Evolutionary conservation across 2,888 invertebrate genomes (phyloP), one percentile per base, ranked within the genome.

Genomic region (Micoletzkya japonica): DNA sequence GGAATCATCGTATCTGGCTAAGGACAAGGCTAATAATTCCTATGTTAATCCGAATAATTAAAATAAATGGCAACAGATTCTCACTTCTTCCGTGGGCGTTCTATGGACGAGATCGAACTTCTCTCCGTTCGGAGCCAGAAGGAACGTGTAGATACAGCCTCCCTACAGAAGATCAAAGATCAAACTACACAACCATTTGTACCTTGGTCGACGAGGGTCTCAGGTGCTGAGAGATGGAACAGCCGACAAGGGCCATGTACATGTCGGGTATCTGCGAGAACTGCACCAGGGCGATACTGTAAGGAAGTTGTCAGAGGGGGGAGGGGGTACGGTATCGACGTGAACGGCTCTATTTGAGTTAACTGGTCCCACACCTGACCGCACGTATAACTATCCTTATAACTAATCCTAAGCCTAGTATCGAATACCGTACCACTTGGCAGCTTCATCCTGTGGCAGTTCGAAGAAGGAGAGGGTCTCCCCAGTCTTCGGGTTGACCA

Each of bases 401-500:
- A 52, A 14, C 24, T n/a, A 61, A 4, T 49, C 61, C 20, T 4
- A 1, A 3, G 14, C 1, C 17, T 2, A 4, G 10, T 49, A 61
- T 32, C 17, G 54, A 54, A 2, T 44, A 67, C 49, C 32, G 32
- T 20, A 90, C 86, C 94, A 92, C 87, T 94, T 91, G 0, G 96
- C 95, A 0, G 97, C 95, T 86, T 96, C 94, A 87, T 98, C 97
- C 87, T 98, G 98, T 76, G 93, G 93, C 52, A 98, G 88, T 56
- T 92, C 90, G 74, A 94, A 89, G 72, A 90, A 89, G 84, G 91
- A 91, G 74, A 92, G 89, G 0, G 94, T 93, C 89, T 90, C 0
- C 93, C 94, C 85, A 44, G 74, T 89, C 88, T 52, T 92, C 91
- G 95, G 93, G 85, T 93, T 92, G 84, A 95, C 90, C 58, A 95